Evolutionary conservation across 2,113 vertebrate genomes (phyloP), one percentile per base, ranked within the genome.

Genomic region (Benitochromis conjunctus): DNA sequence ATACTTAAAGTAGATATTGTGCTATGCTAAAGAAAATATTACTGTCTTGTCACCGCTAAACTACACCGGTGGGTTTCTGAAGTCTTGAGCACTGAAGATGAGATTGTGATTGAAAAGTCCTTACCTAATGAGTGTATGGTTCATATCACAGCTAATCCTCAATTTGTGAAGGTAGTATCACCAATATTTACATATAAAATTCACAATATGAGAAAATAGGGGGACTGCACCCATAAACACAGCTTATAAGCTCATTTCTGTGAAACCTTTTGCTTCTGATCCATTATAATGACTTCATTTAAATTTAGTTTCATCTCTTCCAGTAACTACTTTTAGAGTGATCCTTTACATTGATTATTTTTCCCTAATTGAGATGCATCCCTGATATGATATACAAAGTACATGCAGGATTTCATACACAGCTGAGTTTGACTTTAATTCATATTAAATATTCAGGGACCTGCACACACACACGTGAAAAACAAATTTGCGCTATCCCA

Each of bases 221-320:
- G 18, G 19, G 34, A 34, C 34, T 34, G 34, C 34, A 34, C 34
- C 34, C 34, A 34, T 6, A 7, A 34, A 18, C 58, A 36, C 58
- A 36, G 58, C 58, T 62, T 62, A 12, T 43, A 24, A 41, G 62
- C 19, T 21, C 10, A 7, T 41, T 66, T 66, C 19, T 66, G 62
- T n/a, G 0, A 62, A 62, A 62, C 0, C 5, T 36, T 62, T 36
- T 62, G 34, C 11, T 66, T 41, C 34, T 21, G 34, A 66, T 21
- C 36, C 7, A 19, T 66, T 41, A 41, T 66, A 62, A 62, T 34
- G 58, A 4, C 58, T 62, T 62, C 0, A 36, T 62, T 62, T 62
- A 31, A 62, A 36, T 62, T 62, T 7, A 12, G 36, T 62, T 62
- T 36, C 0, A 62, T 62, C 2, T 36, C 9, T 62, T 36, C 34